Evolutionary conservation across 1,140 invertebrate species (phyloP), one percentile per base, ranked within the genome.

Genomic region (Cepaea nemoralis): DNA sequence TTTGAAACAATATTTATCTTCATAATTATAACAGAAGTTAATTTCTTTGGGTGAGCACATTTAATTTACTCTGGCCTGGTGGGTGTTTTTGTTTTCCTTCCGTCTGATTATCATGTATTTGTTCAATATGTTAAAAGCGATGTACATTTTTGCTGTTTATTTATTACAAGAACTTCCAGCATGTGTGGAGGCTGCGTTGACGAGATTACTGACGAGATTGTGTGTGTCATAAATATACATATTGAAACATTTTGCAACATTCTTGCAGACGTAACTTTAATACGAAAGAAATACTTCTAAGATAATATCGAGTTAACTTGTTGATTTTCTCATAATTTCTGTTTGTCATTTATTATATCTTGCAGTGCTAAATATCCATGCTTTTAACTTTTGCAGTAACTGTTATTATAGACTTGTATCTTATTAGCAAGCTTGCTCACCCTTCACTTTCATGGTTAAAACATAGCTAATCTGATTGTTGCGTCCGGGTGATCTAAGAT

Each of bases 161-260:
- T 55, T 55, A 55, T 55, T 55, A 55, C 50, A 55, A 55, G 50
- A 55, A 55, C 50, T 55, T 55, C 50, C 50, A 55, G 50, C 50
- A 22, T 55, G 50, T 19, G n/a, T 22, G 50, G 22, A 22, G 50
- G 50, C 42, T 45, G 6, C 16, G 42, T 14, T 8, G 50, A 8
- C n/a, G 50, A 14, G 50, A 55, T 55, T 55, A 55, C 50, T 55
- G 16, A 55, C 19, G 50, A 22, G 22, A 55, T 55, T 55, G n/a
- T 55, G 50, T 55, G n/a, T 55, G 5, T n/a, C n/a, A n/a, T n/a
- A n/a, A n/a, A n/a, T 55, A 55, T 55, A 55, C 3, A 55, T 55
- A 22, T 14, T 22, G 50, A 55, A 55, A 55, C 8, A 55, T 10
- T 14, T 55, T 55, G 50, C 22, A 55, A 55, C 50, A 55, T 55